Conservation (phyloP, 2,113 vertebrate genomes). For the Corythaixoides concolor region DNA sequence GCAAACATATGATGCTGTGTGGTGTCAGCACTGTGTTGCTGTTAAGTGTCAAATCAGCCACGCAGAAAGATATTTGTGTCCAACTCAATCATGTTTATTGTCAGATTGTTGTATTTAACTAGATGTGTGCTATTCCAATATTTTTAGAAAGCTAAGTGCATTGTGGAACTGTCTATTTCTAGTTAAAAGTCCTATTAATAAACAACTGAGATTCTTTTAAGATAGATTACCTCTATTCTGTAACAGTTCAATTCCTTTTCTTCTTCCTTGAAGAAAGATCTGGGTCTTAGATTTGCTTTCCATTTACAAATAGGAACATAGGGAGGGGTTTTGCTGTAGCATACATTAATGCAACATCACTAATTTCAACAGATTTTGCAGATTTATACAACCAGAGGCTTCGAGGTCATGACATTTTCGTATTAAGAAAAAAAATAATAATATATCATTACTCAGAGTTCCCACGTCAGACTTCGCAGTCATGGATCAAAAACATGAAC, state of each 20-base stretch:
- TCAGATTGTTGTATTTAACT: slow-evolving; percentile 1
- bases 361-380: neutral
- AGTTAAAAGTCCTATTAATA: neutral
- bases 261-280: neutral
- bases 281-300: neutral
- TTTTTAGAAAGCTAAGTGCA: neutral
- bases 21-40: neutral
- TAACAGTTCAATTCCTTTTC: neutral
- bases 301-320: neutral
- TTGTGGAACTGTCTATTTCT: slow-evolving; percentile 23
- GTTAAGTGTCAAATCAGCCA: slow-evolving; percentile 4
- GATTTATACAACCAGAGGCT: neutral
- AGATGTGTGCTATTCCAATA: neutral
- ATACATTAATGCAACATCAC: neutral
- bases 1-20: neutral
- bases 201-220: neutral
- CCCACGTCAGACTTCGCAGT: neutral
- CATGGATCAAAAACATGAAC: neutral
- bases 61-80: slow-evolving; percentile 2
- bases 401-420: neutral
- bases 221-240: neutral
- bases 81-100: slow-evolving; percentile 4
- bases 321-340: neutral
- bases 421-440: neutral
- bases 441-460: neutral